Conservation (phyloP, 2,113 vertebrate species). For the Malaclemys terrapin region DNA sequence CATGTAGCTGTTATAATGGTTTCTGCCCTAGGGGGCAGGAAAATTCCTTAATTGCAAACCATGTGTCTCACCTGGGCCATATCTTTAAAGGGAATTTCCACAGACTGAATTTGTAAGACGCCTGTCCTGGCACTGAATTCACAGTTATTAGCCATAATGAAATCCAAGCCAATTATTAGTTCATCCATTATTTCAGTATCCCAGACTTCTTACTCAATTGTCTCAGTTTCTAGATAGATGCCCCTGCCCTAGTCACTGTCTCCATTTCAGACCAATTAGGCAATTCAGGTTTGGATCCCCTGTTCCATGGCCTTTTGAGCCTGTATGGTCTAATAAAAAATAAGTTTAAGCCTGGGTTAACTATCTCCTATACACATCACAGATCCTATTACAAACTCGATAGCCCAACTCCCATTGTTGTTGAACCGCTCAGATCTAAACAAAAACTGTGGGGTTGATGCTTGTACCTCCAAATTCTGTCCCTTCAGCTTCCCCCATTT, state of each 20-base stretch:
- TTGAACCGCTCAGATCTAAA: constrained; percentile 53
- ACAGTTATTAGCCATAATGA: not conserved
- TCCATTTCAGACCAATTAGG: not conserved
- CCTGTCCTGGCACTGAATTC: constrained; percentile 22
- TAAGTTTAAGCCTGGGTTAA: not conserved
- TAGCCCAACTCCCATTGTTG: constrained; percentile 16
- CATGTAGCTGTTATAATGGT: no score
- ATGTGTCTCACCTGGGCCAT: no score
- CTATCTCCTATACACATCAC: constrained; percentile 16
- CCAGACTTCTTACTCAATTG: not conserved
- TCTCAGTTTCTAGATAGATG: not conserved
- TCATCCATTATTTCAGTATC: not conserved
- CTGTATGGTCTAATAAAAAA: not conserved
- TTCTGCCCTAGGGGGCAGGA: no score
- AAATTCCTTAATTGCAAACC: no score
- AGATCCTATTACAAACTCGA: constrained; percentile 15
- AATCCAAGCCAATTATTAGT: constrained; percentile 39
- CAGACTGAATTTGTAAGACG: constrained; percentile 1
- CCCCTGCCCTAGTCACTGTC: constrained; percentile 45
- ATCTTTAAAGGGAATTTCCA: no score
- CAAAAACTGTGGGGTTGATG: constrained; percentile 66
- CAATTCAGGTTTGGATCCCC: not conserved
- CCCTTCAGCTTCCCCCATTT: constrained; percentile 68
- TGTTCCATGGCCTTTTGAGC: not conserved
- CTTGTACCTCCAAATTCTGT: constrained; percentile 65